Evolutionary conservation across 2,888 invertebrate genomes (phyloP).

Genomic region (Liposcelis brunnea): DNA sequence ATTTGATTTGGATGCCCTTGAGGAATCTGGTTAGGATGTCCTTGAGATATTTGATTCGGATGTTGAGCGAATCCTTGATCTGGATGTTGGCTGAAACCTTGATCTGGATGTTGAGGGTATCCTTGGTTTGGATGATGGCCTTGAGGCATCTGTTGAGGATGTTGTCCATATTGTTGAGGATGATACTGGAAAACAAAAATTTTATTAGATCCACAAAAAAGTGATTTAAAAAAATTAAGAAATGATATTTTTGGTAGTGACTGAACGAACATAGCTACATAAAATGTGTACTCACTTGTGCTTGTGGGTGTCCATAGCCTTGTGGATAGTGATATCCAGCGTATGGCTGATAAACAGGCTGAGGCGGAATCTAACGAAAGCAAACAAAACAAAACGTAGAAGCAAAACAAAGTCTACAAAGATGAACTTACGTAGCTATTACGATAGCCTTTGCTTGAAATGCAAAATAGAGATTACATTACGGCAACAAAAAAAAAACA

Average conservation of each 20-base stretch:
- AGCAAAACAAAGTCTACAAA: slow-evolving; percentile 7
- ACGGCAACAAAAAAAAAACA: not conserved
- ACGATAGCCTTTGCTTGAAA: slow-evolving; percentile 2
- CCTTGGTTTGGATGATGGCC: slow-evolving; percentile 14
- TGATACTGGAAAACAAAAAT: slow-evolving; percentile 21
- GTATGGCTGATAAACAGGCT: slow-evolving; percentile 15
- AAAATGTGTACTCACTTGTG: slow-evolving; percentile 8
- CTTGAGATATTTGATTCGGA: slow-evolving; percentile 17
- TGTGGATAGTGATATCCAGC: slow-evolving; percentile 14
- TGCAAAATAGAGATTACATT: not conserved
- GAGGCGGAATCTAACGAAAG: slow-evolving; percentile 18
- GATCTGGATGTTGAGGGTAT: slow-evolving; percentile 16
- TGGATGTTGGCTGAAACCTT: too few species aligned
- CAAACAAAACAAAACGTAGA: slow-evolving; percentile 14
- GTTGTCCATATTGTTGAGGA: slow-evolving; percentile 13
- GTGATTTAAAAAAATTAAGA: slow-evolving; percentile 4
- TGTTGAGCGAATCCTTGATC: slow-evolving; percentile 11
- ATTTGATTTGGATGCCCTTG: slow-evolving; percentile 18
- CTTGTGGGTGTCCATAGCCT: slow-evolving; percentile 10
- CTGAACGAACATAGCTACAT: not conserved
- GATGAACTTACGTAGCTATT: slow-evolving; percentile 4
- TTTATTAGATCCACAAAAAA: slow-evolving; percentile 10
- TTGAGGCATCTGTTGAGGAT: slow-evolving; percentile 15
- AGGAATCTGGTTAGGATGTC: slow-evolving; percentile 15
- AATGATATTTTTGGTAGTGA: too few species aligned